phyloP scores from a whole-genome alignment of 2,797 vertebrate species.

The Semaprochilodus insignis region DNA sequence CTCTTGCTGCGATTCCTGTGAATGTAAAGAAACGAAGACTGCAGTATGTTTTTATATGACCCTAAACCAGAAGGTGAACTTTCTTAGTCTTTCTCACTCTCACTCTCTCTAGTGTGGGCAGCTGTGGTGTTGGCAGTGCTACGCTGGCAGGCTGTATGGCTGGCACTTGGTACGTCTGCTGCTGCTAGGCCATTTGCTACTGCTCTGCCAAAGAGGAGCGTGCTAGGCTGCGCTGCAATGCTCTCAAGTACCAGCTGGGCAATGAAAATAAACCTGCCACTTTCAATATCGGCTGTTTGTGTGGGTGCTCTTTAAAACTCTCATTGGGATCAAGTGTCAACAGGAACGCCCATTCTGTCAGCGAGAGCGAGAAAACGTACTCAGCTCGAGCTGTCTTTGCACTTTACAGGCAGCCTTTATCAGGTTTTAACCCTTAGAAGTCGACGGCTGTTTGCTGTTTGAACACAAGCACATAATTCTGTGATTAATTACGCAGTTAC shows the following conservation, averaged over 20 bases:
- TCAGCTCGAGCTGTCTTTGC: neutral
- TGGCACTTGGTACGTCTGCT: constrained; percentile 40
- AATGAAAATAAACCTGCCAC: constrained; percentile 75
- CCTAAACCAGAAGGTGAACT: neutral
- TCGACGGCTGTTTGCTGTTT: neutral
- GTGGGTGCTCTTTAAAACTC: constrained; percentile 32
- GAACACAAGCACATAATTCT: neutral
- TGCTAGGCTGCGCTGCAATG: constrained; percentile 64
- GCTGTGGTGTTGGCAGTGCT: constrained; percentile 40
- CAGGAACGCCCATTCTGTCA: constrained; percentile 31
- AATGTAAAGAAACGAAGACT: constrained; percentile 8
- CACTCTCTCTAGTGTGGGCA: constrained; percentile 27
- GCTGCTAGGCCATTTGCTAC: constrained; percentile 24
- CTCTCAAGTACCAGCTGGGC: constrained; percentile 81
- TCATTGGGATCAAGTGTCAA: constrained; percentile 51
- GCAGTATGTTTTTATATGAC: constrained; percentile 1
- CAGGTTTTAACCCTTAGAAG: neutral
- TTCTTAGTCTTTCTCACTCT: constrained; percentile 16
- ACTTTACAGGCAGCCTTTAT: neutral
- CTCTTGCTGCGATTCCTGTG: constrained; percentile 13
- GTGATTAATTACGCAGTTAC: neutral
- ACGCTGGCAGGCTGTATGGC: constrained; percentile 31
- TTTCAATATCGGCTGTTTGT: constrained; percentile 35
- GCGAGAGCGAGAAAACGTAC: constrained; percentile 13
- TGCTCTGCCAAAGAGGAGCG: constrained; percentile 7